Evolutionary conservation across 2,113 vertebrate species (phyloP), one percentile per base, ranked within the genome.

Genomic region (Miniopterus natalensis): DNA sequence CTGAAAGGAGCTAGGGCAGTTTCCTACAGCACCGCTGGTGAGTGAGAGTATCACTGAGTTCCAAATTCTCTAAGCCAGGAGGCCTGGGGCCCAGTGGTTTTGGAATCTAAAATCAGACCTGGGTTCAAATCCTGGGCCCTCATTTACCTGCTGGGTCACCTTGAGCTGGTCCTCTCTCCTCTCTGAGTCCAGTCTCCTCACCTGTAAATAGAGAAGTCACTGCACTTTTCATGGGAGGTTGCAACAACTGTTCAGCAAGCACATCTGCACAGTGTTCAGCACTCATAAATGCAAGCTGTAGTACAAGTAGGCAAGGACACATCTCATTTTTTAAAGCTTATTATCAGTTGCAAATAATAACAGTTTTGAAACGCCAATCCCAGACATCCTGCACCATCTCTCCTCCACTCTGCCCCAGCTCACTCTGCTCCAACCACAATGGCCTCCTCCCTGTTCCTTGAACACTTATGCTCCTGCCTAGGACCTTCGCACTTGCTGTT

Each of bases 401-500:
- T 18, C 45, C 49, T 12, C 11, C 11, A 6, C 1, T 14, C 23
- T 20, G 11, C 53, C 31, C 47, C 29, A 57, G 57, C 59, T 86
- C 45, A 20, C 20, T 71, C 63, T 61, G 47, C 31, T 80, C 53
- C 47, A 27, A 20, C 14, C 27, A 47, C 66, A 31, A 18, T 71
- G 73, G 31, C 45, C 2, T 65, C 18, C 36, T 84, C 40, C 66
- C 40, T 80, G 20, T 53, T 74, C 47, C 61, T 79, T 45, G 36
- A 80, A 31, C 8, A 47, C 6, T 65, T 65, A 29, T 5, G 15
- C 73, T 70, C 20, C 83, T 85, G 65, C 73, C 68, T 88, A n/a
- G 80, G 88, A 21, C 88, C 55, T 95, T 96, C 78, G 94, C 92
- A 83, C 61, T 59, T 78, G 61, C 61, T 31, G 10, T 42, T 55